Percentiles rank a stretch among this genome's conserved stretches.
phyloP scores from a whole-genome alignment of 2,888 invertebrate species.

The Caenorhabditis auriculariae region DNA sequence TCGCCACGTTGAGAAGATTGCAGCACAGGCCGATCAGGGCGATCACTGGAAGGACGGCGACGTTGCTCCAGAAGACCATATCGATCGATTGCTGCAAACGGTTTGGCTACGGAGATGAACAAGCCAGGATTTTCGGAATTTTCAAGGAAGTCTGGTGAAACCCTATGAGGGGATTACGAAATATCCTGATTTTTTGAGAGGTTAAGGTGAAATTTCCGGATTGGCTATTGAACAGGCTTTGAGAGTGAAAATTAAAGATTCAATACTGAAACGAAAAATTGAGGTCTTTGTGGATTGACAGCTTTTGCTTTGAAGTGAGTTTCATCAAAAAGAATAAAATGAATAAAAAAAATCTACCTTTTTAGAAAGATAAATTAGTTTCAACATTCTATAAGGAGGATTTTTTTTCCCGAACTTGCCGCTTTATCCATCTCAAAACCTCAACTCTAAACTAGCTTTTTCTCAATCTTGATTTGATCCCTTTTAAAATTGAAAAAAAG shows the following conservation, averaged over 20 bases:
- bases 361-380: too few relatives aligned
- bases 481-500: too few relatives aligned
- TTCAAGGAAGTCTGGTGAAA: too few relatives aligned
- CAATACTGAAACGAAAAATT: too few relatives aligned
- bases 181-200: neutral
- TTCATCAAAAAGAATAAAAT: too few relatives aligned
- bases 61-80: constrained; percentile 60
- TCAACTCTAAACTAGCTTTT: neutral
- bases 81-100: constrained; percentile 36
- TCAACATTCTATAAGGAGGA: neutral
- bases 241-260: too few relatives aligned
- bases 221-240: too few relatives aligned
- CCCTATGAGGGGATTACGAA: neutral
- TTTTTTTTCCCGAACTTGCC: neutral
- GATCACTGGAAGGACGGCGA: constrained; percentile 53
- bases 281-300: too few relatives aligned
- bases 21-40: constrained; percentile 56
- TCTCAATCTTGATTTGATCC: neutral
- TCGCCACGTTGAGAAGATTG: constrained; percentile 57
- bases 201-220: neutral
- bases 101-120: neutral
- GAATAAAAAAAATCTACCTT: too few relatives aligned
- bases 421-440: neutral
- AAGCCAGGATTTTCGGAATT: too few relatives aligned
- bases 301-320: too few relatives aligned